Conservation (phyloP, 2,113 vertebrate genomes). For the Microcebus griseorufus region DNA sequence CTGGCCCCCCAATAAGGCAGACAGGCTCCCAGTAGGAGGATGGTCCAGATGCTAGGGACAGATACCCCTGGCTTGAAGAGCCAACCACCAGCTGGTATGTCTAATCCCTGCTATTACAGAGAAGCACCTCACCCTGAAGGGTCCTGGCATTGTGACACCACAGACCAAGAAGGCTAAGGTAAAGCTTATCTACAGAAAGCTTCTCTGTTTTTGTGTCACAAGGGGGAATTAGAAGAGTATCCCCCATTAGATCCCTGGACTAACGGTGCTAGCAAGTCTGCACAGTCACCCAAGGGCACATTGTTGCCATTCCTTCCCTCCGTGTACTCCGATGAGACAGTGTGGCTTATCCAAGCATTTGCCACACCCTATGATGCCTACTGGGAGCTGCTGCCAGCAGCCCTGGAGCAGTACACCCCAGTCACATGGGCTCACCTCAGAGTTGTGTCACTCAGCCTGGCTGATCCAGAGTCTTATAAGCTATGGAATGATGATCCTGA, state of each 20-base stretch:
- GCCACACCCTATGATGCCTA: too few relatives aligned
- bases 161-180: neutral
- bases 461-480: neutral
- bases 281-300: neutral
- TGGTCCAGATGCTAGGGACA: neutral
- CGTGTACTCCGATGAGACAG: neutral
- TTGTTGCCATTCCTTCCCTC: neutral
- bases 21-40: neutral
- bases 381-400: neutral
- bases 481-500: neutral
- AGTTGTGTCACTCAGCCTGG: neutral
- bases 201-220: neutral
- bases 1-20: too few relatives aligned
- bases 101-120: neutral
- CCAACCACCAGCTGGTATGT: neutral
- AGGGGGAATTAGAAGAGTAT: neutral
- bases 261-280: neutral
- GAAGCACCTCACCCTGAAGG: neutral
- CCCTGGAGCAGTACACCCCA: neutral
- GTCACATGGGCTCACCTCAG: neutral
- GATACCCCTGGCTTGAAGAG: neutral
- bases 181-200: neutral
- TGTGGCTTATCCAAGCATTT: neutral
- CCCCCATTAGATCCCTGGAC: neutral
- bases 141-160: neutral